Evolutionary conservation across 2,113 vertebrate species (phyloP), one percentile per base, ranked within the genome.

Genomic region (Albula glossodonta): DNA sequence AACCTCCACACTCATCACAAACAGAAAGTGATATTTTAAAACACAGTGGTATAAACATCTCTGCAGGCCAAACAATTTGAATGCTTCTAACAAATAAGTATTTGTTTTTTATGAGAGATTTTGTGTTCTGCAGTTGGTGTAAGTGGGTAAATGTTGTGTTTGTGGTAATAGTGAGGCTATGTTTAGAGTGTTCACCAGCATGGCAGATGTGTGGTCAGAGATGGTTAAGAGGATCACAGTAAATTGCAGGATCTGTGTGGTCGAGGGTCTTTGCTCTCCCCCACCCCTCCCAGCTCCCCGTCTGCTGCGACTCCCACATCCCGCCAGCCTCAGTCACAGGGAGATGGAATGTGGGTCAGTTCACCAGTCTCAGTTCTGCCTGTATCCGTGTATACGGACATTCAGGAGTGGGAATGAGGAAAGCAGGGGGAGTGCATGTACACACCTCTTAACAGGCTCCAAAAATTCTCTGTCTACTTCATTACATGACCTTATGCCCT

Each of bases 341-440:
- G 66, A 50, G 19, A 19, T n/a, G 15, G 17, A 83, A 83, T 87
- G 81, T 83, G 77, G 86, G 86, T 83, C 86, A 83, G 70, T 15
- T n/a, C 22, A 10, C 74, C 17, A 12, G 31, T 15, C 60, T 66
- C 60, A 22, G 0, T 4, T 22, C 60, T 53, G 12, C 70, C 6
- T 78, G 83, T 51, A 78, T 78, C 83, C 77, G 50, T 84, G 53
- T 52, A 56, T 19, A 51, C 8, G 74, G 51, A 74, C 83, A 56
- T 10, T 19, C 15, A 13, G 17, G 13, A 3, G 74, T 15, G 60
- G 19, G 60, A 22, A 66, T 15, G 60, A 19, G 12, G 17, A 60
- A 66, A 66, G 15, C 60, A 66, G 60, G 60, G 4, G 60, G 56
- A 3, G 56, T 60, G 11, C 2, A 22, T 15, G 7, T 19, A 66